A percentile compares a stretch with the other conserved stretches of the same genome.
These are phyloP conservation scores for Dryomyza anilis DNA, from an alignment of 2,888 invertebrate genomes.

Conservation along the genomic window DNA sequence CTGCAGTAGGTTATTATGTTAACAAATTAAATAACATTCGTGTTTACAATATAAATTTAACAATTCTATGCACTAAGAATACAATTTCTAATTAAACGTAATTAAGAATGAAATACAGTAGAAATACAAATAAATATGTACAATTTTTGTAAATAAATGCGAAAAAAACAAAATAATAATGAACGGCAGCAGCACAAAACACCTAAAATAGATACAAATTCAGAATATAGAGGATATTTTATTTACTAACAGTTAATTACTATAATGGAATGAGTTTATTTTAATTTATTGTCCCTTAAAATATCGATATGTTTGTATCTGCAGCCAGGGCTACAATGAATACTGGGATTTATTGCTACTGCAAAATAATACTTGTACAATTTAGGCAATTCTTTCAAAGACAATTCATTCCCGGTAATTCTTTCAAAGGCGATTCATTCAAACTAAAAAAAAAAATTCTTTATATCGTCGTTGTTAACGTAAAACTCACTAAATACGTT, in stretches of 20 bases:
- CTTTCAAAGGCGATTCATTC: no score
- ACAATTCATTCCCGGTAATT: no score
- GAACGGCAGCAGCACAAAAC: background rate
- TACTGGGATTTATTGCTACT: no score
- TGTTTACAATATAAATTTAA: background rate
- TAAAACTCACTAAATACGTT: no score
- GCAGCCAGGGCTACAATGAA: no score
- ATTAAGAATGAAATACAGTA: background rate
- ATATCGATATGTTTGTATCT: conserved; percentile 17
- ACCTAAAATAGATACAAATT: background rate
- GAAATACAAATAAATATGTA: background rate
- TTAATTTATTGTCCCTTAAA: conserved; percentile 13
- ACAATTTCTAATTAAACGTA: no score
- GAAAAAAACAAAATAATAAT: no score
- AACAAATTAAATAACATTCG: background rate
- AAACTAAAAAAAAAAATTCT: no score
- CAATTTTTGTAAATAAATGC: background rate
- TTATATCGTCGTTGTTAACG: no score
- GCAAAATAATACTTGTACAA: no score
- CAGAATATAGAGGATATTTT: no score
- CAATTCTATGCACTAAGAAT: background rate
- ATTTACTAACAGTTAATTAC: background rate
- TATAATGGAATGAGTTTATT: background rate
- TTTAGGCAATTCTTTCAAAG: no score
- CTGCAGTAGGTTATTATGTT: background rate